Conservation (phyloP, 2,797 vertebrate species). For the Malurus leucopterus region DNA sequence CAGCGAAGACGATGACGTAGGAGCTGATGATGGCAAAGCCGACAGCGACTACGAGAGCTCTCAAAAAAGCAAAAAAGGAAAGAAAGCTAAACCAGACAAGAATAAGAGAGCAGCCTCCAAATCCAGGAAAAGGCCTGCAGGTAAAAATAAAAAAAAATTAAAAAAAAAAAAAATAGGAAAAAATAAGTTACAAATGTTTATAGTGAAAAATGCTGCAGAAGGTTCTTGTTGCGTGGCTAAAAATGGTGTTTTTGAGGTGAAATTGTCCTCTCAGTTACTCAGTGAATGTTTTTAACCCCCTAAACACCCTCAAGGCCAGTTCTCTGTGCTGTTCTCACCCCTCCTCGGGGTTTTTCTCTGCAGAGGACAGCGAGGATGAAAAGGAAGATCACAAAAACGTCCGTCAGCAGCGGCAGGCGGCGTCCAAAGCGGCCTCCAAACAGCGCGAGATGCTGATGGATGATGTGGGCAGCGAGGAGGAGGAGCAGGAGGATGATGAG, state of each 20-base stretch:
- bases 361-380: slow-evolving; percentile 95
- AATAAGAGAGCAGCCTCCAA: slow-evolving; percentile 79
- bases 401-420: slow-evolving; percentile 93
- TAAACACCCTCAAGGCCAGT: not conserved
- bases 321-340: not conserved
- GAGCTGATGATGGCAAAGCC: slow-evolving; percentile 84
- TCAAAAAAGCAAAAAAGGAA: slow-evolving; percentile 85
- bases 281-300: not conserved
- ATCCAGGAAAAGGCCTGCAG: slow-evolving; percentile 82
- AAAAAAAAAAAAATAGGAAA: not conserved
- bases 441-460: slow-evolving; percentile 96
- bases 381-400: slow-evolving; percentile 91
- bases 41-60: slow-evolving; percentile 82
- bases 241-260: not conserved
- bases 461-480: slow-evolving; percentile 92
- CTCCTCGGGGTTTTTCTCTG: slow-evolving; percentile 7
- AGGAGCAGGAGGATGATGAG: slow-evolving; percentile 90
- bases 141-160: slow-evolving; percentile 32
- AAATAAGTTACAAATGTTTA: not conserved
- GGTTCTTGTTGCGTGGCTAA: not conserved
- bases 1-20: slow-evolving; percentile 85
- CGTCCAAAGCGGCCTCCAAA: slow-evolving; percentile 96
- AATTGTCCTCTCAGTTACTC: not conserved
- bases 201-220: not conserved
- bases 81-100: slow-evolving; percentile 84